A percentile compares a stretch with the other conserved stretches of the same genome.
Evolutionary conservation across 2,113 vertebrate species (phyloP).

Genomic region (Melanostigma gelatinosum): DNA sequence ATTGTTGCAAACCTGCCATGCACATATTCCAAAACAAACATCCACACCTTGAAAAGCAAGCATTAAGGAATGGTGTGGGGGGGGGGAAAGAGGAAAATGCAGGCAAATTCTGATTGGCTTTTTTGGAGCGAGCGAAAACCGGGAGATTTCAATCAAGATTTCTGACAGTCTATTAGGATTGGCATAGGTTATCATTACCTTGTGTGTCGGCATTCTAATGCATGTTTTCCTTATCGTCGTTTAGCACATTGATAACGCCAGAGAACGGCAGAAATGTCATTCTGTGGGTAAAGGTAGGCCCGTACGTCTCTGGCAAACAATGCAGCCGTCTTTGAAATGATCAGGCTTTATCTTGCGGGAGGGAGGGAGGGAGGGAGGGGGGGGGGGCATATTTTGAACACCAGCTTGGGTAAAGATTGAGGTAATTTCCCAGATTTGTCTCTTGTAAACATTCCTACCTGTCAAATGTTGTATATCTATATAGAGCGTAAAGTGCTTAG

Average conservation of each 20-base stretch:
- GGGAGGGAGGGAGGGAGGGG: no score
- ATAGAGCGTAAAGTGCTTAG: neutral
- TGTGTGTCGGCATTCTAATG: conserved; percentile 79
- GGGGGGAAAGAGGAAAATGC: conserved; percentile 30
- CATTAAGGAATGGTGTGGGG: conserved; percentile 2
- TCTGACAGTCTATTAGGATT: conserved; percentile 80
- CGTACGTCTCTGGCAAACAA: conserved; percentile 67
- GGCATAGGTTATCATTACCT: conserved; percentile 84
- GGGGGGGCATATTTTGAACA: conserved; percentile 14
- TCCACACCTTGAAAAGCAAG: conserved; percentile 19
- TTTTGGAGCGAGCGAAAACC: conserved; percentile 62
- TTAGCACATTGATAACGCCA: conserved; percentile 71
- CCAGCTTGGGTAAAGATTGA: conserved; percentile 13
- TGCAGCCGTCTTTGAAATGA: conserved; percentile 61
- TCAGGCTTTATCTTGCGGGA: conserved; percentile 50
- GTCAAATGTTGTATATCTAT: neutral
- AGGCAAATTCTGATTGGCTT: conserved; percentile 71
- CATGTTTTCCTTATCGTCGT: conserved; percentile 81
- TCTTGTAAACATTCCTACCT: conserved; percentile 31
- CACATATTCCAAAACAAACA: conserved; percentile 45
- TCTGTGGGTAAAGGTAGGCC: conserved; percentile 51
- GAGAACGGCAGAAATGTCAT: conserved; percentile 69
- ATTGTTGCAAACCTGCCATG: conserved; percentile 7
- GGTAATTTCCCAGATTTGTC: conserved; percentile 32
- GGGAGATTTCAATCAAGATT: conserved; percentile 85